phyloP scores from a whole-genome alignment of 2,113 vertebrate species.

The Melanostigma gelatinosum region DNA sequence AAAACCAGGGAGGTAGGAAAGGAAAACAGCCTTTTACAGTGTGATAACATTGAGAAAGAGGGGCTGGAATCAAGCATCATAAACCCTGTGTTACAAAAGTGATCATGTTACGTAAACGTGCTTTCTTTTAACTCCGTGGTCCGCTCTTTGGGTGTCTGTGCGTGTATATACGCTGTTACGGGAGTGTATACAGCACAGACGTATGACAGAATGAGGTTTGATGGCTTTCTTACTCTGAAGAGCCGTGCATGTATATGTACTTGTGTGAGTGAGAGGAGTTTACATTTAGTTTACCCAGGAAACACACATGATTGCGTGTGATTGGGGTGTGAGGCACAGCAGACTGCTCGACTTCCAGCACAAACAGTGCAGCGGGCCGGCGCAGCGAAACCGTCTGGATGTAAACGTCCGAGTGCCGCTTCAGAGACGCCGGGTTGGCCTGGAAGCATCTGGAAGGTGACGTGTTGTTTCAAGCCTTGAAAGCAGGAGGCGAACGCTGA shows the following conservation, averaged over 20 bases:
- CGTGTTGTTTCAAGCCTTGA: slow-evolving; percentile 73
- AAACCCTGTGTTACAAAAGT: slow-evolving; percentile 64
- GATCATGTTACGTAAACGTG: slow-evolving; percentile 63
- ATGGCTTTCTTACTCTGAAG: slow-evolving; percentile 47
- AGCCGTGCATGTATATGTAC: slow-evolving; percentile 14
- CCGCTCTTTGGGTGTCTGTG: slow-evolving; percentile 46
- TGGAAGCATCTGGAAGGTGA: slow-evolving; percentile 68
- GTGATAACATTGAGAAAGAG: slow-evolving; percentile 73
- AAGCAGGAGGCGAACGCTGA: slow-evolving; percentile 52
- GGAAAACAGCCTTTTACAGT: slow-evolving; percentile 68
- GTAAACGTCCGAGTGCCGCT: slow-evolving; percentile 54
- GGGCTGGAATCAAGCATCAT: slow-evolving; percentile 58
- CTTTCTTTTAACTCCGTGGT: slow-evolving; percentile 49
- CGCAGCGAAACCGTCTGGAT: slow-evolving; percentile 12
- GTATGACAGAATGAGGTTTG: slow-evolving; percentile 49
- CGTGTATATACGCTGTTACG: slow-evolving; percentile 45
- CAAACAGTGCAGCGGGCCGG: slow-evolving; percentile 52
- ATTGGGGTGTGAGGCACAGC: slow-evolving; percentile 66
- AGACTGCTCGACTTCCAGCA: slow-evolving; percentile 63
- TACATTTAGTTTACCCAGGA: slow-evolving; percentile 67
- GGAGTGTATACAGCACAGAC: slow-evolving; percentile 47
- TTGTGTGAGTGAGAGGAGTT: slow-evolving; percentile 58
- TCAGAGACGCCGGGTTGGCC: slow-evolving; percentile 49
- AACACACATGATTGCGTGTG: slow-evolving; percentile 68
- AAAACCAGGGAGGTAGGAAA: slow-evolving; percentile 63